Percentiles rank a stretch among this genome's conserved stretches.
Conservation (phyloP, 2,888 invertebrate species). For the Pseudococcus viburni region DNA sequence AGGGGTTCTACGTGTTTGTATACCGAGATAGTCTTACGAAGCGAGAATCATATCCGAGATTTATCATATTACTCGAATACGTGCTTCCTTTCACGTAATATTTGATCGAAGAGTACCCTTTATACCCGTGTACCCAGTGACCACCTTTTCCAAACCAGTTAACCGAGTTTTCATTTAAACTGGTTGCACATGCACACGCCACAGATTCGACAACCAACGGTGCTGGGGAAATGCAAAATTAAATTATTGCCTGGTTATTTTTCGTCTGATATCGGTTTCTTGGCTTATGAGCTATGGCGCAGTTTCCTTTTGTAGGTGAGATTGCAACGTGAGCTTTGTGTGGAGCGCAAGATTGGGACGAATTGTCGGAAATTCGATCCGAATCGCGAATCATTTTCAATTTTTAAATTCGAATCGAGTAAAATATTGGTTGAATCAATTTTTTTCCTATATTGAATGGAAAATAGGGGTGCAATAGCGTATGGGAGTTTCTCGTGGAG, state of each 20-base stretch:
- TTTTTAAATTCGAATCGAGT: no score
- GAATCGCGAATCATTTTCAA: no score
- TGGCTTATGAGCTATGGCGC: neutral
- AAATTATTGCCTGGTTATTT: slow-evolving; percentile 5
- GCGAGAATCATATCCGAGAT: slow-evolving; percentile 28
- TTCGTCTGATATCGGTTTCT: neutral
- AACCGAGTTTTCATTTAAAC: slow-evolving; percentile 41
- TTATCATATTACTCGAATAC: neutral
- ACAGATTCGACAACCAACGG: no score
- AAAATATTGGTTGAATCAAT: no score
- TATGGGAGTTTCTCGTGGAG: no score
- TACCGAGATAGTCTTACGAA: neutral
- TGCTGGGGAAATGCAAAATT: neutral
- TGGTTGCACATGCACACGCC: neutral
- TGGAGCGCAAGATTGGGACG: no score
- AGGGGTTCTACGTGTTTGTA: neutral
- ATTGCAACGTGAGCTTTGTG: neutral
- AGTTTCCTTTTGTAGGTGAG: neutral
- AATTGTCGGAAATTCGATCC: no score
- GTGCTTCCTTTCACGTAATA: slow-evolving; percentile 57
- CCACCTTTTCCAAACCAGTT: slow-evolving; percentile 39
- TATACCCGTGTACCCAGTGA: neutral
- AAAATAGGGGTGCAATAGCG: no score
- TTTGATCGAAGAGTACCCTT: neutral
- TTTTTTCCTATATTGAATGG: no score